A percentile compares a stretch with the other conserved stretches of the same genome.
Conservation (phyloP, 2,888 invertebrate genomes). For the Nemotelus nigrinus region DNA sequence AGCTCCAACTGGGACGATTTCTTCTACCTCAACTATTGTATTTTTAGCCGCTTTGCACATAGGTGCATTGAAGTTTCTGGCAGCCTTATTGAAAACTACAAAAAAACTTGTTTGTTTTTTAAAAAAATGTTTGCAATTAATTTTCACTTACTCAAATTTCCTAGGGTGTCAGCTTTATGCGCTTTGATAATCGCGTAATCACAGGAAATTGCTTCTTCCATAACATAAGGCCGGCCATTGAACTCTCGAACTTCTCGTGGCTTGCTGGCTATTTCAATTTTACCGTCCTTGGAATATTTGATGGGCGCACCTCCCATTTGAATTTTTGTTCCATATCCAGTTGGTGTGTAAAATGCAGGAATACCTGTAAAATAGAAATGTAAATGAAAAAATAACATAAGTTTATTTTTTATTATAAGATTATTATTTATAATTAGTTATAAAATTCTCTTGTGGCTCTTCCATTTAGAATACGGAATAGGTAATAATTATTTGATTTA, state of each 20-base stretch:
- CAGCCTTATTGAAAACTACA: conserved; percentile 79
- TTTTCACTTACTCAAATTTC: conserved; percentile 76
- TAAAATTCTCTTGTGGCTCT: no score
- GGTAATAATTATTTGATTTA: no score
- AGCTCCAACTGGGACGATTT: conserved; percentile 87
- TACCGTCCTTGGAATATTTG: conserved; percentile 77
- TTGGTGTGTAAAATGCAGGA: conserved; percentile 98
- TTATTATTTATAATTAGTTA: not conserved
- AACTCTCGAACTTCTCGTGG: conserved; percentile 79
- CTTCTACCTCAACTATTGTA: conserved; percentile 95
- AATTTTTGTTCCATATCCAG: conserved; percentile 93
- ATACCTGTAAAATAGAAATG: conserved; percentile 66
- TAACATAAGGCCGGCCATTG: conserved; percentile 86
- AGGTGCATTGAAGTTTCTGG: conserved; percentile 94
- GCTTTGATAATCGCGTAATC: conserved; percentile 97
- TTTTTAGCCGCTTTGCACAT: conserved; percentile 93
- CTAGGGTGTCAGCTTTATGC: conserved; percentile 93
- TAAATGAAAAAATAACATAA: not conserved
- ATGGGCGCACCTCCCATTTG: conserved; percentile 97
- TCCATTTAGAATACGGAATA: no score
- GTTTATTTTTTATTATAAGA: not conserved
- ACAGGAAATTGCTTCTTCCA: conserved; percentile 96
- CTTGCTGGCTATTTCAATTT: conserved; percentile 81
- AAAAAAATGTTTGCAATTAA: not conserved
- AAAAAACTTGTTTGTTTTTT: not conserved